Percentiles rank a stretch among this genome's conserved stretches.
Evolutionary conservation across 2,113 vertebrate genomes (phyloP).

Genomic region (Aegithalos caudatus): DNA sequence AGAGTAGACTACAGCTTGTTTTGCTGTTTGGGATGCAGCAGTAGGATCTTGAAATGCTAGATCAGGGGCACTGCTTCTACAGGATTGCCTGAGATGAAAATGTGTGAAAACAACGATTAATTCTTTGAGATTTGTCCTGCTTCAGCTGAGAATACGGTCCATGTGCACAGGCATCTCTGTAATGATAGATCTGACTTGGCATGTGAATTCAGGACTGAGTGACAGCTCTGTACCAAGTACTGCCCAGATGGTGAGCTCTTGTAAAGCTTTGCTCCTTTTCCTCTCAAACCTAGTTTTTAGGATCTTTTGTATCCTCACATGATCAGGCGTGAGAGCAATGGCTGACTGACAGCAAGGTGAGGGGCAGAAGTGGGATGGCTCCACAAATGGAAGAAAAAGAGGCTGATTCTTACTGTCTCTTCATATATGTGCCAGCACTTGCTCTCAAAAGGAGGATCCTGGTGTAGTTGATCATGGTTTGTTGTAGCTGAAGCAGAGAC

Average conservation of each 20-base stretch:
- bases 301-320: not conserved
- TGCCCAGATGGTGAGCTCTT: slow-evolving; percentile 6
- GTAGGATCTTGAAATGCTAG: not conserved
- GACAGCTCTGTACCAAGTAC: not conserved
- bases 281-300: not conserved
- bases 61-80: not conserved
- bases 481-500: not conserved
- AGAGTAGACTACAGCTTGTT: not conserved
- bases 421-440: not conserved
- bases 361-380: not conserved
- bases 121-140: not conserved
- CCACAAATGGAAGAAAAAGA: not conserved
- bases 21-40: not conserved
- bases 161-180: not conserved
- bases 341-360: not conserved
- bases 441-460: not conserved
- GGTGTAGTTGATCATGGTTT: not conserved
- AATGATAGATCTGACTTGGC: not conserved
- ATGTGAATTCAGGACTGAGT: not conserved
- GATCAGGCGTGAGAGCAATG: not conserved
- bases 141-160: not conserved
- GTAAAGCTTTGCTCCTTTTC: not conserved
- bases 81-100: not conserved
- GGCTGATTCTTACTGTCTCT: not conserved
- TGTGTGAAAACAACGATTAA: not conserved